These are phyloP conservation scores for Nudaria mundana DNA, from an alignment of 2,888 invertebrate species.

Conservation along the genomic window DNA sequence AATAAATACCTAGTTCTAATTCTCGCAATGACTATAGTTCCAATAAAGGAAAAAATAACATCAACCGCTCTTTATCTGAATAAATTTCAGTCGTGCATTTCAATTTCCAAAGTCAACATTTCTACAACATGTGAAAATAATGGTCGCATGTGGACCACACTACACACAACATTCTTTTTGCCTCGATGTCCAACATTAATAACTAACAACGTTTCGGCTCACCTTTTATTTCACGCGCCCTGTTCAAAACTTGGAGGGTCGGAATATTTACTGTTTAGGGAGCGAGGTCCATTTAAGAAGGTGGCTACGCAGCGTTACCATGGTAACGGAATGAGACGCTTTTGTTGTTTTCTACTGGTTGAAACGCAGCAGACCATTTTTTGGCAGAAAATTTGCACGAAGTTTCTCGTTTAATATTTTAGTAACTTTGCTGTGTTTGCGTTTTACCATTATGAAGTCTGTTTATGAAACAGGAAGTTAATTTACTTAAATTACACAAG, in stretches of 20 bases:
- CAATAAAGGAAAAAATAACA: no score
- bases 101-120: slow-evolving; percentile 2
- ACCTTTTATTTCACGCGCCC: slow-evolving; percentile 33
- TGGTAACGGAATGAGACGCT: slow-evolving; percentile 39
- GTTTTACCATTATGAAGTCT: background rate
- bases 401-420: background rate
- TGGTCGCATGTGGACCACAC: slow-evolving; percentile 10
- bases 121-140: slow-evolving; percentile 17
- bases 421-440: background rate
- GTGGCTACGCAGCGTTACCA: slow-evolving; percentile 45
- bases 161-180: slow-evolving; percentile 14
- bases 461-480: no score
- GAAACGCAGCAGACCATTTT: background rate
- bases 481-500: no score
- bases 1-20: no score
- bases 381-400: background rate
- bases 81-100: slow-evolving; percentile 7
- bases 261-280: slow-evolving; percentile 47
- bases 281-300: slow-evolving; percentile 33
- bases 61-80: no score
- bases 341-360: background rate
- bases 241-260: slow-evolving; percentile 28
- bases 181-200: slow-evolving; percentile 27
- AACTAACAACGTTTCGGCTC: slow-evolving; percentile 27
- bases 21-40: no score